Evolutionary conservation across 2,797 vertebrate species (phyloP).

Genomic region (Zalophus californianus): DNA sequence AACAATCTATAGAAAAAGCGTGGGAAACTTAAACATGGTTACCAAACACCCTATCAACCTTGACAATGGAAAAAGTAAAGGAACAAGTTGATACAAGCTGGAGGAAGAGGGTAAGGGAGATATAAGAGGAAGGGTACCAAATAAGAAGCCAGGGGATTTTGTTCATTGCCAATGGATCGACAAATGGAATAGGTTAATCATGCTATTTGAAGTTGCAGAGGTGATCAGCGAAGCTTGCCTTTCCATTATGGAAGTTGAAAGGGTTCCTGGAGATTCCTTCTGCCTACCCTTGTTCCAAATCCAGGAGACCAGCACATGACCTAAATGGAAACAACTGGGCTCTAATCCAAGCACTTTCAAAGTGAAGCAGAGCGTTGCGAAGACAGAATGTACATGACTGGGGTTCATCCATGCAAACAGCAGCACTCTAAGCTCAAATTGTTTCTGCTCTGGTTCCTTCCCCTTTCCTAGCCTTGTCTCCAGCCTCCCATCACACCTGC

Average conservation of each 20-base stretch:
- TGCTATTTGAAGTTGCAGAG: not conserved
- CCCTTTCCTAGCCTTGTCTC: not conserved
- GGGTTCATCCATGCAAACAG: not conserved
- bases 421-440: not conserved
- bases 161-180: not conserved
- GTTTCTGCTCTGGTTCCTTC: not conserved
- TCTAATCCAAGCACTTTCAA: not conserved
- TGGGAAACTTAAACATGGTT: conserved; percentile 33
- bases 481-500: not conserved
- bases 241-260: not conserved
- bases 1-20: not conserved
- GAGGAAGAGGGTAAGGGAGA: not conserved
- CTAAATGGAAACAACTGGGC: not conserved
- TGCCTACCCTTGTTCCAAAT: not conserved
- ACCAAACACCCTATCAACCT: not conserved
- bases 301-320: not conserved
- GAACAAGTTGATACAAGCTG: not conserved
- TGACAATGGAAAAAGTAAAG: not conserved
- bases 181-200: not conserved
- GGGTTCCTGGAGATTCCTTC: not conserved
- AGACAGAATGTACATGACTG: not conserved
- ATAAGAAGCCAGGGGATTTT: not conserved
- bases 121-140: not conserved
- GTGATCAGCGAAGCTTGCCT: not conserved
- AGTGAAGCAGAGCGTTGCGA: not conserved